These are phyloP conservation scores for Lepidochrysops patricia DNA, from an alignment of 2,888 invertebrate genomes.

Conservation along the genomic window DNA sequence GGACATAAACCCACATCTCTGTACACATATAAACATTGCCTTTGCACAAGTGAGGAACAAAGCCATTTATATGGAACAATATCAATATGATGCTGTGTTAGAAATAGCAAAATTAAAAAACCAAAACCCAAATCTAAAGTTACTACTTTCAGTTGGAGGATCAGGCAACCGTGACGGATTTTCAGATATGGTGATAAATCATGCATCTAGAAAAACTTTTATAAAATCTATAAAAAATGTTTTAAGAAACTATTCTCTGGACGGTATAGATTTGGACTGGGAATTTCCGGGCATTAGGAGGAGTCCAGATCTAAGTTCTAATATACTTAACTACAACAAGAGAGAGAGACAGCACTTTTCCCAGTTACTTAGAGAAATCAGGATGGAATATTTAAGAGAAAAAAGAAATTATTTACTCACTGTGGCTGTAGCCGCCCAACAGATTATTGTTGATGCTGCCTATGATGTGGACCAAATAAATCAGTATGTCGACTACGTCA, in stretches of 20 bases:
- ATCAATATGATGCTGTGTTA: conserved; percentile 46
- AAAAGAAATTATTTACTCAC: conserved; percentile 78
- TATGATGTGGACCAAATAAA: conserved; percentile 87
- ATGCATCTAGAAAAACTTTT: conserved; percentile 79
- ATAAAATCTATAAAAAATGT: conserved; percentile 70
- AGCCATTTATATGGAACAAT: conserved; percentile 68
- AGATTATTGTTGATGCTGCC: conserved; percentile 81
- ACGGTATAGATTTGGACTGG: conserved; percentile 89
- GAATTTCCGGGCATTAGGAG: conserved; percentile 83
- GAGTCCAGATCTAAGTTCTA: conserved; percentile 16
- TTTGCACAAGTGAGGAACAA: conserved; percentile 79
- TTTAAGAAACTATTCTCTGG: conserved; percentile 71
- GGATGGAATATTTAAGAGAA: conserved; percentile 77
- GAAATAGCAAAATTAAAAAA: conserved; percentile 71
- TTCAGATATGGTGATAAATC: conserved; percentile 81
- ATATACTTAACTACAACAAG: conserved; percentile 15
- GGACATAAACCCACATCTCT: conserved; percentile 80
- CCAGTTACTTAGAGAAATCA: conserved; percentile 82
- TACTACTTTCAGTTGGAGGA: conserved; percentile 86
- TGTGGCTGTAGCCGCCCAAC: conserved; percentile 86
- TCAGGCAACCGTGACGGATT: conserved; percentile 76
- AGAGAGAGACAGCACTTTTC: conserved; percentile 83
- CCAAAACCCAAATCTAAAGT: conserved; percentile 78
- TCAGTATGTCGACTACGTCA: conserved; percentile 87
- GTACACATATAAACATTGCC: conserved; percentile 88